A percentile compares a stretch with the other conserved stretches of the same genome.
Conservation (phyloP, 2,797 vertebrate genomes). For the Helostoma temminkii region DNA sequence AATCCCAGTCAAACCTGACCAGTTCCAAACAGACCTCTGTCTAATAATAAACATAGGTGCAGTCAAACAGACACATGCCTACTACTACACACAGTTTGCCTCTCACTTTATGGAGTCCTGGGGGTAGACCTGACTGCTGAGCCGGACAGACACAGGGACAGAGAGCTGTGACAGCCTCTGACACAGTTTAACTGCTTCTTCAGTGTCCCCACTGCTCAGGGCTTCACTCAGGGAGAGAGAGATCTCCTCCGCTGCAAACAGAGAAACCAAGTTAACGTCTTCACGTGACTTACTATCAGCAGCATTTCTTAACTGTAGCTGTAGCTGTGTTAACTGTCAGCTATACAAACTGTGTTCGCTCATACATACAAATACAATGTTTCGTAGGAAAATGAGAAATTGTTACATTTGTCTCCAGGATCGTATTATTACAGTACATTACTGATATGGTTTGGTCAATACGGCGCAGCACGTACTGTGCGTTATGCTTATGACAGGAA, state of each 20-base stretch:
- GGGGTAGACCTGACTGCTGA: conserved; percentile 73
- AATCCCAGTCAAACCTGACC: background rate
- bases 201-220: conserved; percentile 81
- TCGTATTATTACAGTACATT: too few relatives aligned
- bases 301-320: too few relatives aligned
- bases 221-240: conserved; percentile 82
- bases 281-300: conserved; percentile 4
- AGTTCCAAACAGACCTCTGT: background rate
- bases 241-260: conserved; percentile 86
- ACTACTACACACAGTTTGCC: too few relatives aligned
- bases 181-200: conserved; percentile 76
- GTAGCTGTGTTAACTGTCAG: too few relatives aligned
- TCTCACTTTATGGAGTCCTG: conserved; percentile 83
- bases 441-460: too few relatives aligned
- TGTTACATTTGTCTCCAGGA: too few relatives aligned
- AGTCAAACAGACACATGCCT: background rate
- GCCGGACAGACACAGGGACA: conserved; percentile 78
- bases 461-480: too few relatives aligned
- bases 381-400: too few relatives aligned
- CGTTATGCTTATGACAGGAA: background rate
- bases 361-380: too few relatives aligned
- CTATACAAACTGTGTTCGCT: too few relatives aligned
- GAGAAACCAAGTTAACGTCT: background rate
- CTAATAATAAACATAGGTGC: background rate
- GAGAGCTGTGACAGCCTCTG: conserved; percentile 77